A percentile compares a stretch with the other conserved stretches of the same genome.
phyloP scores from a whole-genome alignment of 2,888 invertebrate genomes.

The Melieria picta region DNA sequence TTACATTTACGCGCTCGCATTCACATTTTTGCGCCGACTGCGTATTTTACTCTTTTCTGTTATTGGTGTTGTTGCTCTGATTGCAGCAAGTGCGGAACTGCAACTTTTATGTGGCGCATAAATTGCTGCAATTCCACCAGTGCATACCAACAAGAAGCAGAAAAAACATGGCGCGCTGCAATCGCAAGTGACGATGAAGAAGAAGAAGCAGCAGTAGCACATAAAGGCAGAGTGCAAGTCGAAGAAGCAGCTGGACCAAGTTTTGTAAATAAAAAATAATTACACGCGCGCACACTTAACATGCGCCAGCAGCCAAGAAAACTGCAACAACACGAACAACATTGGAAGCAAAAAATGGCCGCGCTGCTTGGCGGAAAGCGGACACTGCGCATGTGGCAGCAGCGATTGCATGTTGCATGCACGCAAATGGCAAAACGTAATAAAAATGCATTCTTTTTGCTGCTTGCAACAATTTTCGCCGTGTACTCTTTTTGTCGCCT shows the following conservation, averaged over 20 bases:
- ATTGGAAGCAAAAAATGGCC: not conserved
- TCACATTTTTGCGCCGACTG: not conserved
- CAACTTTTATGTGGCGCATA: constrained; percentile 30
- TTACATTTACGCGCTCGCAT: constrained; percentile 25
- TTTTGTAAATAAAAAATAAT: constrained; percentile 39
- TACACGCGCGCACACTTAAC: constrained; percentile 15
- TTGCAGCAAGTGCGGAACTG: constrained; percentile 11
- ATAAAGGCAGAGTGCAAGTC: not conserved
- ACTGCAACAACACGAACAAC: not conserved
- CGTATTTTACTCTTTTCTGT: constrained; percentile 13
- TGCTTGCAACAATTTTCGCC: constrained; percentile 16
- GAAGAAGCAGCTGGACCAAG: constrained; percentile 32
- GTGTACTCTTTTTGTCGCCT: not conserved
- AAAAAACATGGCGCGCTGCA: not conserved
- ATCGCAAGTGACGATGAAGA: constrained; percentile 12
- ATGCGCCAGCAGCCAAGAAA: not conserved
- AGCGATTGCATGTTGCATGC: not conserved
- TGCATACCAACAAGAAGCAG: constrained; percentile 11
- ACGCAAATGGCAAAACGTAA: not conserved
- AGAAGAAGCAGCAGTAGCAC: not conserved
- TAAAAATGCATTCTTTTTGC: not conserved
- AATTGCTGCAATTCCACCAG: constrained; percentile 21
- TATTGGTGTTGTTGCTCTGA: constrained; percentile 25
- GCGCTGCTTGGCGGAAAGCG: not conserved
- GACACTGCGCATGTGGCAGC: not conserved